These are phyloP conservation scores for Gallinago media DNA, from an alignment of 2,113 vertebrate genomes.

Conservation along the genomic window DNA sequence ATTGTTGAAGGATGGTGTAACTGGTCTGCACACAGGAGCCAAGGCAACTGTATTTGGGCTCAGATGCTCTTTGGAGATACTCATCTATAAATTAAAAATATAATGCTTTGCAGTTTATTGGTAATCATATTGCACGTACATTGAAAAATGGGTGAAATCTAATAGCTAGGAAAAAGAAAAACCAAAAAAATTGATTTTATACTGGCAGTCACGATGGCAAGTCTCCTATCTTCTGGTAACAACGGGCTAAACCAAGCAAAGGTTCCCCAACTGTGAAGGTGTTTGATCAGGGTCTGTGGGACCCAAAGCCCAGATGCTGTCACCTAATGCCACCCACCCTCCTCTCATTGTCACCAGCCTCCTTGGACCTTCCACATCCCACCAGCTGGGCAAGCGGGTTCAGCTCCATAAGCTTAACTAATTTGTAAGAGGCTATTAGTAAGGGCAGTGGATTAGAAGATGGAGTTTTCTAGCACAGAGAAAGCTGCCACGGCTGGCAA, in stretches of 20 bases:
- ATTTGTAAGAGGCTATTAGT: neutral
- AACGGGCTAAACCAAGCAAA: neutral
- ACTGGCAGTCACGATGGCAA: neutral
- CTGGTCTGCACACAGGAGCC: neutral
- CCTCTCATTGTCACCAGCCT: neutral
- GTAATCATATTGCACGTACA: neutral
- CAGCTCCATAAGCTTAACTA: neutral
- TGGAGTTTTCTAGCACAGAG: neutral
- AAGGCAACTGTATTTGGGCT: neutral
- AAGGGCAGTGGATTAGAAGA: neutral
- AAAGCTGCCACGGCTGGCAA: neutral
- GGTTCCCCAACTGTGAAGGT: neutral
- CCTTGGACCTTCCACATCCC: neutral
- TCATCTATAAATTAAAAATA: neutral
- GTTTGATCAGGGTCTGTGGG: neutral
- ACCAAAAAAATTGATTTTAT: no score
- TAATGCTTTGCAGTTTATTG: no score
- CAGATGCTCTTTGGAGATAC: neutral
- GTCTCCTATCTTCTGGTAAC: neutral
- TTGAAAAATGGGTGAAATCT: neutral
- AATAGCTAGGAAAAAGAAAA: neutral
- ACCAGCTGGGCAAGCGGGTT: neutral
- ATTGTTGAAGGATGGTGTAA: conserved; percentile 24
- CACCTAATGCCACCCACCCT: neutral
- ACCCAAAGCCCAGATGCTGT: neutral